Conservation (phyloP, 2,888 invertebrate species). For the Pristionchus maxplancki region DNA sequence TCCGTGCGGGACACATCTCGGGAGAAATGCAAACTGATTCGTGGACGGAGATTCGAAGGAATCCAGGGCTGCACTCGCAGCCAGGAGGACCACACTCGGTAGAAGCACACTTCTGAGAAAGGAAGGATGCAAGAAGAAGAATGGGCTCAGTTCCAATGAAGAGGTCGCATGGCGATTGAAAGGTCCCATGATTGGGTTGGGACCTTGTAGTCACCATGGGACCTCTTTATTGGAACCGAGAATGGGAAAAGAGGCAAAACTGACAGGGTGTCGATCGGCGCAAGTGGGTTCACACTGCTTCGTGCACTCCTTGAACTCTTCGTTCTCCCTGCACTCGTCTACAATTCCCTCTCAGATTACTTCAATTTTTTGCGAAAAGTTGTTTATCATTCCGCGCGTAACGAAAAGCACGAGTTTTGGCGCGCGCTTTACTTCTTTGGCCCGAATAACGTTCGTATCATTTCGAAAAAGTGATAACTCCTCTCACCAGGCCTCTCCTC, state of each 20-base stretch:
- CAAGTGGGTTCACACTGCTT: slow-evolving; percentile 15
- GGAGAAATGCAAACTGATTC: slow-evolving; percentile 46
- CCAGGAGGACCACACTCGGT: slow-evolving; percentile 25
- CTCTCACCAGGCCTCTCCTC: slow-evolving; percentile 11
- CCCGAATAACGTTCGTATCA: no score
- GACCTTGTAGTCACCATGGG: no score
- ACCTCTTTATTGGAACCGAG: no score
- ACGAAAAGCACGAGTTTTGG: no score
- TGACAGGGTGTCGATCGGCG: slow-evolving; percentile 15
- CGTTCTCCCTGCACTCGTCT: slow-evolving; percentile 39
- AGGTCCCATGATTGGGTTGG: neutral
- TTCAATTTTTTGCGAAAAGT: neutral
- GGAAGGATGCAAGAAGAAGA: neutral
- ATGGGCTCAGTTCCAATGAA: no score
- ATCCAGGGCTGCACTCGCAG: slow-evolving; percentile 11
- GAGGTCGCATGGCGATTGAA: no score
- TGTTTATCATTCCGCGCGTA: no score
- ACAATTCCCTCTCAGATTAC: neutral
- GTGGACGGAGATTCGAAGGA: slow-evolving; percentile 34
- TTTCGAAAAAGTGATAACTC: no score
- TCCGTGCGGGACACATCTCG: slow-evolving; percentile 32
- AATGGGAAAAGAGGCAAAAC: no score
- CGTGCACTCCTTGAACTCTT: slow-evolving; percentile 13
- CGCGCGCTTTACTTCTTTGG: no score
- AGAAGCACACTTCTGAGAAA: slow-evolving; percentile 17